Evolutionary conservation across 2,113 vertebrate species (phyloP).

Genomic region (Rostratula benghalensis): DNA sequence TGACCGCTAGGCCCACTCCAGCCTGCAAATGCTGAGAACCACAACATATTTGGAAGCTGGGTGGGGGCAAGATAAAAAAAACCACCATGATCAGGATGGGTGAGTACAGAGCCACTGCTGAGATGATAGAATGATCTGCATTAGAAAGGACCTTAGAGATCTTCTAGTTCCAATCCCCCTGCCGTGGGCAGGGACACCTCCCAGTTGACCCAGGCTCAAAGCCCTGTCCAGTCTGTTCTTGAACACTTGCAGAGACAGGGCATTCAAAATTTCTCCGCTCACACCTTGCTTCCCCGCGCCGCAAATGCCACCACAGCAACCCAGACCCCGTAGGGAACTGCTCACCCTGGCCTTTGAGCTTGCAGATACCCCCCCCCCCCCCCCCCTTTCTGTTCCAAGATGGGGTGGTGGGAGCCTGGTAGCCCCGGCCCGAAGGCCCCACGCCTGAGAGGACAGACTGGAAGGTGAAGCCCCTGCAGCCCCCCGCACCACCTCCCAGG

Average conservation of each 20-base stretch:
- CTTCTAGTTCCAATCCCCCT: neutral
- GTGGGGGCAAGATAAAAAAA: neutral
- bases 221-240: neutral
- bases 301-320: neutral
- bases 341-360: neutral
- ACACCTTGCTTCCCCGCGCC: neutral
- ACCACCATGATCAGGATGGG: rapidly evolving
- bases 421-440: neutral
- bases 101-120: neutral
- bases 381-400: too few species aligned
- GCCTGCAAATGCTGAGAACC: neutral
- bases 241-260: neutral
- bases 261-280: neutral
- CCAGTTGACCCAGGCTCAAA: neutral
- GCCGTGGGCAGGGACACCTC: neutral
- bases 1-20: neutral
- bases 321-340: rapidly evolving
- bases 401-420: rapidly evolving
- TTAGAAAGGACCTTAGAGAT: neutral
- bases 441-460: rapidly evolving
- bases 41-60: rapidly evolving
- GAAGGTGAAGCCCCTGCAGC: neutral
- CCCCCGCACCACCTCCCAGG: neutral
- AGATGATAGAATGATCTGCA: too few species aligned
- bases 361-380: neutral